Conservation (phyloP, 2,888 invertebrate species). For the Ryuthela nishihirai region DNA sequence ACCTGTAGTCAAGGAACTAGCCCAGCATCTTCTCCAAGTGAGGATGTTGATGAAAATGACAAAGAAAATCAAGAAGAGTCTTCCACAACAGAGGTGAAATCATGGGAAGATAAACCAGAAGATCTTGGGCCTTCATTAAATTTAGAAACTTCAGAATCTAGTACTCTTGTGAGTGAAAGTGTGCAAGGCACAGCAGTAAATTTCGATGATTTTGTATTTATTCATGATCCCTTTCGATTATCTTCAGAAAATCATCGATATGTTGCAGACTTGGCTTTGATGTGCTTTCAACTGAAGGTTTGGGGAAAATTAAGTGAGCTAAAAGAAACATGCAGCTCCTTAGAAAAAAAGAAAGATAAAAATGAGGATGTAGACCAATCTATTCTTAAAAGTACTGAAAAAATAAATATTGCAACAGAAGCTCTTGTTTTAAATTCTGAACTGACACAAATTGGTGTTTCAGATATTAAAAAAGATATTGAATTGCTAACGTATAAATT, state of each 20-base stretch:
- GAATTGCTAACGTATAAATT: neutral
- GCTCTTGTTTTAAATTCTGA: neutral
- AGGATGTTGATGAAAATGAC: constrained; percentile 31
- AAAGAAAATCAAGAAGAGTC: constrained; percentile 26
- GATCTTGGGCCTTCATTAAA: constrained; percentile 24
- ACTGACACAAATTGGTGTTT: neutral
- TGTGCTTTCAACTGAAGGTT: constrained; percentile 32
- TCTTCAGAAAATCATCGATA: constrained; percentile 15
- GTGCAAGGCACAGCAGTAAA: constrained; percentile 23
- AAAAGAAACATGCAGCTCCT: constrained; percentile 6
- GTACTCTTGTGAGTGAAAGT: constrained; percentile 31
- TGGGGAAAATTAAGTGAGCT: constrained; percentile 24
- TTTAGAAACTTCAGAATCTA: constrained; percentile 29
- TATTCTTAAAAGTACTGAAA: neutral
- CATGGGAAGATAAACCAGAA: constrained; percentile 28
- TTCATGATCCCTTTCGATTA: constrained; percentile 29
- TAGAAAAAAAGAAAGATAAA: constrained; percentile 21
- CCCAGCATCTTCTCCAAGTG: constrained; percentile 31
- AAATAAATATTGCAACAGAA: constrained; percentile 11
- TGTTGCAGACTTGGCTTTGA: constrained; percentile 25
- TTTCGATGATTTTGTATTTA: constrained; percentile 33
- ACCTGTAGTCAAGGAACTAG: constrained; percentile 34
- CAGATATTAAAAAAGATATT: too few relatives aligned
- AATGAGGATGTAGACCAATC: constrained; percentile 11
- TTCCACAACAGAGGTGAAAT: constrained; percentile 27